Base-by-base conservation (phyloP, 2,888 invertebrate species). In the Himalopsyche japonica region DNA sequence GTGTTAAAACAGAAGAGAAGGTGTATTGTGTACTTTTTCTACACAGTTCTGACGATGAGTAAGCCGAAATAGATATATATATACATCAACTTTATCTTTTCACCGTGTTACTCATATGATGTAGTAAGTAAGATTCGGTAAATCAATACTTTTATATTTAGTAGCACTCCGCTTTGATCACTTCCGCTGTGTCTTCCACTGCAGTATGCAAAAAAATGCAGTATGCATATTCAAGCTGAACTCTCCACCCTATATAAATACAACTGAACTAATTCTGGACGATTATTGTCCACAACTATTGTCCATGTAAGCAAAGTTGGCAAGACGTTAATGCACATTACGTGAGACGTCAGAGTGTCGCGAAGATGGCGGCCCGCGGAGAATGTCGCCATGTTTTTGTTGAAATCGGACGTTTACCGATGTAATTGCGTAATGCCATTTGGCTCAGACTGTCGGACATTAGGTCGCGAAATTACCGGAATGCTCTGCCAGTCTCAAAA, bases 391-490 rank as follows among this genome's bases (percentile, higher is more conserved):
- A 24, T 81, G 81, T 83, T 83, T 84, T 84, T 84, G 80, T 49
- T 30, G 79, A 48, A 79, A 84, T 79, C 82, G 85, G 85, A 82
- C 86, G 80, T 85, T 85, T 84, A 86, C 82, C 76, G 84, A 83
- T 86, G 86, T 86, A 86, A 86, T 86, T 86, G 86, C 85, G 81
- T 82, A 84, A 84, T 82, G 85, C 83, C 77, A 86, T 86, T 84
- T 80, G 86, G 84, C 82, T 70, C 85, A 79, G 78, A 47, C 83
- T 64, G 57, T 79, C 82, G 85, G 84, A 86, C 86, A 85, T 87
- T 85, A 87, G 87, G 82, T 85, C 48, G 82, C 64, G 86, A 83
- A 87, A 87, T 86, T 84, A 76, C 64, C 49, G 86, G 85, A 87
- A 87, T 87, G 86, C 82, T 76, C 43, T 70, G 82, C 80, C 76